Conservation (phyloP, 2,797 vertebrate genomes). For the Hydrolagus colliei region DNA sequence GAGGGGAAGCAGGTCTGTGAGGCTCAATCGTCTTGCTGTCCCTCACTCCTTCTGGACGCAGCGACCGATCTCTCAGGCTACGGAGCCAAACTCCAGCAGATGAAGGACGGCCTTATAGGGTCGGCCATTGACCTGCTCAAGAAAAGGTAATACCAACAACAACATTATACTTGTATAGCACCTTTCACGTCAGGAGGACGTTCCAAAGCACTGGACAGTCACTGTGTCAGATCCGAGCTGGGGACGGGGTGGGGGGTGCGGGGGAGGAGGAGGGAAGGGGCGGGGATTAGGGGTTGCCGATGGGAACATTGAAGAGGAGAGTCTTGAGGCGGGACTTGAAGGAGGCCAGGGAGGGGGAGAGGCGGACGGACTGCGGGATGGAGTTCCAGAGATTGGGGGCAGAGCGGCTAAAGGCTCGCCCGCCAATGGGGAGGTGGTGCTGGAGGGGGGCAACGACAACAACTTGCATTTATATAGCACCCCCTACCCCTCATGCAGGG, state of each 20-base stretch:
- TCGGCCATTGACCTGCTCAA: slow-evolving; percentile 83
- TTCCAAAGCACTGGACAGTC: too few species aligned
- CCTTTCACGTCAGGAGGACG: neutral
- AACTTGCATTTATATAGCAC: too few species aligned
- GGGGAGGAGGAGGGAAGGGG: neutral
- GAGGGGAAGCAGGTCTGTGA: slow-evolving; percentile 54
- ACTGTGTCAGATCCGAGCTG: too few species aligned
- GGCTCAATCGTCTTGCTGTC: slow-evolving; percentile 74
- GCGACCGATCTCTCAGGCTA: slow-evolving; percentile 72
- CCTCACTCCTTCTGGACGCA: slow-evolving; percentile 72
- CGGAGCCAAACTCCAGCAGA: slow-evolving; percentile 79
- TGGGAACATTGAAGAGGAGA: too few species aligned
- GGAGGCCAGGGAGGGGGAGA: neutral
- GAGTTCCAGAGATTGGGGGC: too few species aligned
- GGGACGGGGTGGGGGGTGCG: too few species aligned
- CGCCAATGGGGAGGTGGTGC: neutral
- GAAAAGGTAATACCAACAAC: slow-evolving; percentile 64
- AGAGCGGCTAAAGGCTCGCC: neutral
- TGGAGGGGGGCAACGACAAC: neutral
- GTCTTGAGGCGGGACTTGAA: too few species aligned
- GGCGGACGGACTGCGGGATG: too few species aligned
- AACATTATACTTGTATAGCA: too few species aligned
- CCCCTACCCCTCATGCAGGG: too few species aligned
- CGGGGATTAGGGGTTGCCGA: too few species aligned
- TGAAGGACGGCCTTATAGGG: slow-evolving; percentile 80